Conservation (phyloP, 2,888 invertebrate genomes). For the Parochlus steinenii region DNA sequence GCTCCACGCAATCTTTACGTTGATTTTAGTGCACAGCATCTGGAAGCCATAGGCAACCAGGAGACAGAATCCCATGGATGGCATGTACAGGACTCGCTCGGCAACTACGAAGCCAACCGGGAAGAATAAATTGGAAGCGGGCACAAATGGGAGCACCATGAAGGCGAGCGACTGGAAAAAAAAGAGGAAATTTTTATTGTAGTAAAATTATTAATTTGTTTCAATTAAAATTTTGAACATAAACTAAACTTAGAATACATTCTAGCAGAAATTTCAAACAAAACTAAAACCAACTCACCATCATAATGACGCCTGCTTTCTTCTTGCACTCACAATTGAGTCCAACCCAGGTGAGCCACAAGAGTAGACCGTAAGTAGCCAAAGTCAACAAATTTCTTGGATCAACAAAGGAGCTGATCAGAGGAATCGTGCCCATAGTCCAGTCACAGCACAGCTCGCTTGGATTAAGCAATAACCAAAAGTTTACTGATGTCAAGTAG, state of each 20-base stretch:
- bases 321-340: constrained; percentile 40
- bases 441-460: constrained; percentile 90
- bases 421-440: constrained; percentile 93
- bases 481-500: constrained; percentile 79
- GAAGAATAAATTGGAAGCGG: constrained; percentile 93
- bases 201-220: constrained; percentile 1
- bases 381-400: constrained; percentile 66
- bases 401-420: constrained; percentile 66
- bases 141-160: constrained; percentile 79
- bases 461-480: constrained; percentile 79
- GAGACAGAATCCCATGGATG: constrained; percentile 94
- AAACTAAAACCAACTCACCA: constrained; percentile 33
- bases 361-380: constrained; percentile 43
- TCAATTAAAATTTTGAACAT: not conserved
- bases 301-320: constrained; percentile 47
- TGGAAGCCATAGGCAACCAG: constrained; percentile 77
- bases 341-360: constrained; percentile 37
- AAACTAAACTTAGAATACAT: not conserved
- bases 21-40: constrained; percentile 44
- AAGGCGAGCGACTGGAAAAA: constrained; percentile 61
- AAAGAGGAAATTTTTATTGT: constrained; percentile 8
- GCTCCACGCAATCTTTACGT: constrained; percentile 46
- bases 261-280: not conserved
- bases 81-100: constrained; percentile 88
- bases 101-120: constrained; percentile 96